Percentiles rank a stretch among this genome's conserved stretches.
Evolutionary conservation across 2,797 vertebrate genomes (phyloP).

Genomic region (Anisognathus igniventris): DNA sequence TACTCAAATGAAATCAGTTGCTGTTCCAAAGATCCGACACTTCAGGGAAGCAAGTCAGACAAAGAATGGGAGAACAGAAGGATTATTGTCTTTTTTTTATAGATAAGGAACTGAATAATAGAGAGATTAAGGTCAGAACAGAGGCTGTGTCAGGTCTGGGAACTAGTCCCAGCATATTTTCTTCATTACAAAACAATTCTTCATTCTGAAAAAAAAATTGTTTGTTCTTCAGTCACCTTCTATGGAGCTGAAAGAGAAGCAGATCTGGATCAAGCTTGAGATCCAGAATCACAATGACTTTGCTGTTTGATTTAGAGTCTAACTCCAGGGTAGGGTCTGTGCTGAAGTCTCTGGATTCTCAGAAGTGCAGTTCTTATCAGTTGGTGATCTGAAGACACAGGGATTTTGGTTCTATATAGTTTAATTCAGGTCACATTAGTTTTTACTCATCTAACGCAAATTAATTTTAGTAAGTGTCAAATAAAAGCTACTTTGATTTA

Average conservation of each 20-base stretch:
- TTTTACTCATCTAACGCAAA: background rate
- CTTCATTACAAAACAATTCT: background rate
- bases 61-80: background rate
- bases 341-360: background rate
- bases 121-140: background rate
- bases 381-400: background rate
- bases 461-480: background rate
- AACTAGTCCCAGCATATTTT: background rate
- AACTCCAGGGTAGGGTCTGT: background rate
- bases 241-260: background rate
- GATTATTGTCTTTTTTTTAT: background rate
- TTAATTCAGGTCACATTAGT: background rate
- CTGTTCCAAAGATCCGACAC: background rate
- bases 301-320: background rate
- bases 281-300: background rate
- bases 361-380: background rate
- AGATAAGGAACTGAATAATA: background rate
- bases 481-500: background rate
- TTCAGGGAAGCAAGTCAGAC: background rate
- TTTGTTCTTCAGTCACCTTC: background rate
- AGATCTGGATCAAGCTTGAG: background rate
- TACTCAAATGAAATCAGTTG: background rate
- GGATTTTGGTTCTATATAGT: background rate
- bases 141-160: background rate
- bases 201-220: conserved; percentile 27